Evolutionary conservation across 2,113 vertebrate species (phyloP).

Genomic region (Pipra filicauda): DNA sequence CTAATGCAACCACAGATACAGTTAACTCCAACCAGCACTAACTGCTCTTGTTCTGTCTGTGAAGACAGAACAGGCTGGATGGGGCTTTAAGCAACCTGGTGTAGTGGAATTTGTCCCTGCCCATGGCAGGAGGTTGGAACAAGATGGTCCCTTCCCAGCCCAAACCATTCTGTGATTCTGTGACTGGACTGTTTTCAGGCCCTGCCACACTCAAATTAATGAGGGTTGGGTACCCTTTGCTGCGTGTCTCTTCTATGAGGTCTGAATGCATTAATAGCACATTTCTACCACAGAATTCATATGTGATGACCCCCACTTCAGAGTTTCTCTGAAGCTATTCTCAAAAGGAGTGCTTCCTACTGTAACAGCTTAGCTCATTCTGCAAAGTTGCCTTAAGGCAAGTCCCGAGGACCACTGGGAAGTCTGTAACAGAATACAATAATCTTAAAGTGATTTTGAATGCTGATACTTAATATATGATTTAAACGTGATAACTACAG

Average conservation of each 20-base stretch:
- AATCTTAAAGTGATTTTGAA: neutral
- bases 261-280: neutral
- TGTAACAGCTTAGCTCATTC: neutral
- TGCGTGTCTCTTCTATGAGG: neutral
- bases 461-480: neutral
- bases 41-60: fast-evolving
- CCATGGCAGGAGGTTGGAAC: neutral
- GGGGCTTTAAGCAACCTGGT: neutral
- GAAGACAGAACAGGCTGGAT: neutral
- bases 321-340: neutral
- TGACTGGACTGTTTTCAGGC: neutral
- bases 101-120: neutral
- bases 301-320: neutral
- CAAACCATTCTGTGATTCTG: neutral
- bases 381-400: neutral
- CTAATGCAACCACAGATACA: neutral
- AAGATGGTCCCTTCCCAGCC: neutral
- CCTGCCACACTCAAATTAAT: neutral
- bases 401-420: neutral
- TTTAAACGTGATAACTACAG: neutral
- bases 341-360: neutral
- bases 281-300: neutral
- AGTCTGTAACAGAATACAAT: neutral
- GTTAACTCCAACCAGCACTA: neutral
- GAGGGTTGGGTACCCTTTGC: neutral